Conservation (phyloP, 1,140 invertebrate species). For the Anadara kagoshimensis region DNA sequence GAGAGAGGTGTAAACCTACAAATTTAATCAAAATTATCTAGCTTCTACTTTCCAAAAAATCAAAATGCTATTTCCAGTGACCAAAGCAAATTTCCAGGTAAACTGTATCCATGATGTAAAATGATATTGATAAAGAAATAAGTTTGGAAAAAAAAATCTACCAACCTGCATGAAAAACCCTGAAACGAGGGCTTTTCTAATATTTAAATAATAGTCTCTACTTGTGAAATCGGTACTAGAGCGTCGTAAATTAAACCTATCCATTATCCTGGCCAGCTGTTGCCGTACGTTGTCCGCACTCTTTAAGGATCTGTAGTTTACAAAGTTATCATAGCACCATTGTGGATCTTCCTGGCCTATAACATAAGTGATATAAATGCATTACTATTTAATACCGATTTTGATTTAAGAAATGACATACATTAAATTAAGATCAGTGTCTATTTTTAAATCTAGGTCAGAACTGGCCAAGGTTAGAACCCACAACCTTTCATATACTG, state of each 20-base stretch:
- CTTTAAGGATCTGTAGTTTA: constrained; percentile 98
- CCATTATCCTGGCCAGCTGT: constrained; percentile 90
- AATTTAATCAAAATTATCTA: no score
- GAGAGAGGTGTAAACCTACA: no score
- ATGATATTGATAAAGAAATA: no score
- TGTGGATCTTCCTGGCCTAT: constrained; percentile 89
- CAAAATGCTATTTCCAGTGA: no score
- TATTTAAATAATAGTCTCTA: constrained; percentile 99
- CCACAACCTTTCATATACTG: no score
- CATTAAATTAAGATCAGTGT: no score
- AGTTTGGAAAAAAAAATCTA: neutral
- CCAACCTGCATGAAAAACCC: constrained; percentile 99
- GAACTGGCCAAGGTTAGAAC: no score
- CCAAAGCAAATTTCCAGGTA: no score
- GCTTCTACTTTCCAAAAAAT: no score
- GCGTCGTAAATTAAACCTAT: constrained; percentile 93
- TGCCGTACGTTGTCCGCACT: constrained; percentile 91
- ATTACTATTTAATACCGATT: neutral
- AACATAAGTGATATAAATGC: constrained; percentile 14
- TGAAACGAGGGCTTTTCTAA: constrained; percentile 96
- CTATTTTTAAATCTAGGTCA: no score
- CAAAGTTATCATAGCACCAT: constrained; percentile 99
- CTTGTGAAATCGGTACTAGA: constrained; percentile 97
- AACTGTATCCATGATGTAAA: no score
- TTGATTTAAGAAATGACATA: neutral